These are phyloP conservation scores for Limnothrissa miodon DNA, from an alignment of 2,113 vertebrate genomes.

Conservation along the genomic window DNA sequence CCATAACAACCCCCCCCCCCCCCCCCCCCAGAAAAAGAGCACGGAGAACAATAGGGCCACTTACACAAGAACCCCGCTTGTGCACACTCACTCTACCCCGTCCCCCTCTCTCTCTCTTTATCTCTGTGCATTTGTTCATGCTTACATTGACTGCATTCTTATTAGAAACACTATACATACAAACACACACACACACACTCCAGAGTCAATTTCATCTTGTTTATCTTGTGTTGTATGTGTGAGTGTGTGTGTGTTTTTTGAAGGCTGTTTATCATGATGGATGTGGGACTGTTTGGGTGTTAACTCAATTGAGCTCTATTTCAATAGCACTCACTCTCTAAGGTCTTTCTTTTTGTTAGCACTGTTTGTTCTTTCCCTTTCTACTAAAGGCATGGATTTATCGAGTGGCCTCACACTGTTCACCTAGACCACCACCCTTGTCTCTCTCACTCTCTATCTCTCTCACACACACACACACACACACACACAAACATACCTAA, in stretches of 20 bases:
- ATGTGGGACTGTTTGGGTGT: not conserved
- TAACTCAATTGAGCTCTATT: not conserved
- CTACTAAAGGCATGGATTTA: not conserved
- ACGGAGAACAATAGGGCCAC: not conserved
- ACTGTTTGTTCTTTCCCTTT: not conserved
- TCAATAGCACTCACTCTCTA: not conserved
- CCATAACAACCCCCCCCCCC: too few species aligned
- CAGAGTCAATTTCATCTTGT: not conserved
- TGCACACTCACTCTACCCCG: not conserved
- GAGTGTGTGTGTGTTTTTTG: conserved; percentile 3
- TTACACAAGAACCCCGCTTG: not conserved
- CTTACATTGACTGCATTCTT: not conserved
- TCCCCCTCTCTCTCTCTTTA: too few species aligned
- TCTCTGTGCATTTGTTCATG: not conserved
- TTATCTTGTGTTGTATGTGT: not conserved
- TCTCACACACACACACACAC: not conserved
- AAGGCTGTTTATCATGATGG: not conserved
- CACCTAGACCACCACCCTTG: not conserved
- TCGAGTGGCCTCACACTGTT: conserved; percentile 4
- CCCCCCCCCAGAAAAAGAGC: not conserved
- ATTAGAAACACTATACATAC: not conserved
- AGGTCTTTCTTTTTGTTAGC: not conserved
- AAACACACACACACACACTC: not conserved
- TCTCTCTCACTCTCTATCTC: not conserved
- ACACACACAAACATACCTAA: not conserved